Evolutionary conservation across 2,113 vertebrate genomes (phyloP).

Genomic region (Clarias batrachus): DNA sequence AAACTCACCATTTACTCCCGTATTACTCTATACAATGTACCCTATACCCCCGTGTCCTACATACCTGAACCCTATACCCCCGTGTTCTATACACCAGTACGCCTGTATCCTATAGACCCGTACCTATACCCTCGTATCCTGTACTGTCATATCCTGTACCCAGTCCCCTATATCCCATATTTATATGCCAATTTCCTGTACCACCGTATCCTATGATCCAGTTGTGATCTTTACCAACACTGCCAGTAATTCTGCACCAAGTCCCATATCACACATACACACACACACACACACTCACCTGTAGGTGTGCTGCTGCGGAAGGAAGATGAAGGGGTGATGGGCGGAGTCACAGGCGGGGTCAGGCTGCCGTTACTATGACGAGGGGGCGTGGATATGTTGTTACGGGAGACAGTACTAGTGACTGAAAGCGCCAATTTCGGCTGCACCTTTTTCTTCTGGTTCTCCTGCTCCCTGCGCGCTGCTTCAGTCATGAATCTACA

Average conservation of each 20-base stretch:
- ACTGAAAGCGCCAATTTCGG: conserved; percentile 93
- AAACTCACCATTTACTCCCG: background rate
- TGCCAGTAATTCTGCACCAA: background rate
- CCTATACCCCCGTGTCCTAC: no score
- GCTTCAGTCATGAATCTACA: conserved; percentile 97
- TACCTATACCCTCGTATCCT: no score
- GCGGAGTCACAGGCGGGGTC: conserved; percentile 96
- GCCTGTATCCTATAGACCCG: no score
- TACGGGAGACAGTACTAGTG: conserved; percentile 88
- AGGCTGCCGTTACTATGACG: conserved; percentile 98
- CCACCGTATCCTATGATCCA: no score
- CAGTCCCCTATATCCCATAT: no score
- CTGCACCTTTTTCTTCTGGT: conserved; percentile 93
- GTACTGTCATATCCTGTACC: no score
- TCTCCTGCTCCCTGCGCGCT: conserved; percentile 94
- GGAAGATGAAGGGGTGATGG: conserved; percentile 96
- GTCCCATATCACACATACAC: background rate
- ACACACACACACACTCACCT: conserved; percentile 71
- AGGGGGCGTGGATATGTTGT: conserved; percentile 94
- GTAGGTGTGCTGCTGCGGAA: conserved; percentile 98
- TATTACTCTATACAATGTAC: no score
- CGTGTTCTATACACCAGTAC: no score
- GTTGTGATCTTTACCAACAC: background rate
- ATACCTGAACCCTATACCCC: no score
- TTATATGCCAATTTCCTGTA: no score